A percentile compares a stretch with the other conserved stretches of the same genome.
Evolutionary conservation across 1,140 invertebrate species (phyloP).

Genomic region (Piezodorus guildinii): DNA sequence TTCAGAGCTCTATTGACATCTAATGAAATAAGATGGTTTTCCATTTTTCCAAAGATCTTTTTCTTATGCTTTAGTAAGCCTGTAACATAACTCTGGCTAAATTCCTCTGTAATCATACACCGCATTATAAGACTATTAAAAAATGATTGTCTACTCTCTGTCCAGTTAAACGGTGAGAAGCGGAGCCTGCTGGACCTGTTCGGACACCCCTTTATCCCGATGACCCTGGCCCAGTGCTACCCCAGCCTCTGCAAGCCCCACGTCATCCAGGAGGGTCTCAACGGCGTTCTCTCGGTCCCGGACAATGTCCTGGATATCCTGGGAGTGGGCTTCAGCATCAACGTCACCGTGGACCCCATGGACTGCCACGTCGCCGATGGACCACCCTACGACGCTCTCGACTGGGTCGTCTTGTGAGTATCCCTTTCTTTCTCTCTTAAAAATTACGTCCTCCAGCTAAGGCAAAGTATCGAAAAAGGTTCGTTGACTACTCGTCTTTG

Average conservation of each 20-base stretch:
- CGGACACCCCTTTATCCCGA: neutral
- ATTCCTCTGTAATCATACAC: too few relatives aligned
- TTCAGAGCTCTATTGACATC: too few relatives aligned
- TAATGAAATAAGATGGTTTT: too few relatives aligned
- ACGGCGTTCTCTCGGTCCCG: neutral
- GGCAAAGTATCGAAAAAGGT: too few relatives aligned
- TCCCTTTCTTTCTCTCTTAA: too few relatives aligned
- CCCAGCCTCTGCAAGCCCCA: slow-evolving; percentile 10
- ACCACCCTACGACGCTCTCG: neutral
- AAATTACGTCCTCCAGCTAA: too few relatives aligned
- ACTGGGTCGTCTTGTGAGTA: neutral
- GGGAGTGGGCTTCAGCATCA: neutral
- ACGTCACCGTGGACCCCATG: neutral
- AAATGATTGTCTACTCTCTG: too few relatives aligned
- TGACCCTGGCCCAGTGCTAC: slow-evolving; percentile 17
- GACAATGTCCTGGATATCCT: neutral
- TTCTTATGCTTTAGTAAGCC: too few relatives aligned
- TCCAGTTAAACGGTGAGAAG: neutral
- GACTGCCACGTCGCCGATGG: neutral
- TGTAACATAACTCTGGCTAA: too few relatives aligned
- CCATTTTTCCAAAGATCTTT: too few relatives aligned
- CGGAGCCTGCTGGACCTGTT: neutral
- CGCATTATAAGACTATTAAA: too few relatives aligned
- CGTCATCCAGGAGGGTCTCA: neutral
- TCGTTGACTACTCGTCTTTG: too few relatives aligned